These are phyloP conservation scores for Tetranychus urticae DNA, from an alignment of 1,140 invertebrate species.

Conservation along the genomic window DNA sequence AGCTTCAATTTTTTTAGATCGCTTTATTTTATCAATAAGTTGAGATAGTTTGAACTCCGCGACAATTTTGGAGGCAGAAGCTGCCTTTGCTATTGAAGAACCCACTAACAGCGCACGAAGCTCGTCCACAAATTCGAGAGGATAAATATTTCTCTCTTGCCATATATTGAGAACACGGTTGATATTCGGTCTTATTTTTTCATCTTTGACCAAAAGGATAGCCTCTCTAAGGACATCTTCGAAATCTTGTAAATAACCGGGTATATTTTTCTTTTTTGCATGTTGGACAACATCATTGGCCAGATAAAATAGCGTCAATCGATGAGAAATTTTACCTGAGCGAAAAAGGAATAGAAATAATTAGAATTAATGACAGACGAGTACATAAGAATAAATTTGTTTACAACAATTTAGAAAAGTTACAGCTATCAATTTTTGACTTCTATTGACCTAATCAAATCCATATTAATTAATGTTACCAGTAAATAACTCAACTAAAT, in stretches of 20 bases:
- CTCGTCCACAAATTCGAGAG: slow-evolving; percentile 58
- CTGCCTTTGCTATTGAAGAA: slow-evolving; percentile 2
- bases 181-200: slow-evolving; percentile 59
- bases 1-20: slow-evolving; percentile 2
- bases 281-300: slow-evolving; percentile 99
- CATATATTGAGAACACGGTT: slow-evolving; percentile 76
- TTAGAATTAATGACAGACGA: not conserved
- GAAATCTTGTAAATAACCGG: slow-evolving; percentile 62
- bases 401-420: too few relatives aligned
- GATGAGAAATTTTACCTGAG: slow-evolving; percentile 15
- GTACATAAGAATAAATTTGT: too few relatives aligned
- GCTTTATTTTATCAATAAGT: slow-evolving; percentile 34
- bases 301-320: slow-evolving; percentile 74
- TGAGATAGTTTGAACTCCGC: slow-evolving; percentile 23
- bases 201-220: slow-evolving; percentile 67
- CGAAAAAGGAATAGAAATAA: slow-evolving; percentile 2
- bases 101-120: slow-evolving; percentile 19
- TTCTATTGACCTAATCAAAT: too few relatives aligned
- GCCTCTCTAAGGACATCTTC: slow-evolving; percentile 68
- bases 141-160: slow-evolving; percentile 68
- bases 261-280: slow-evolving; percentile 67
- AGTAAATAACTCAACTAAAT: too few relatives aligned
- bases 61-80: slow-evolving; percentile 18
- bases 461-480: too few relatives aligned
- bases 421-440: too few relatives aligned